Evolutionary conservation across 2,888 invertebrate species (phyloP).

Genomic region (Caradrina kadenii): DNA sequence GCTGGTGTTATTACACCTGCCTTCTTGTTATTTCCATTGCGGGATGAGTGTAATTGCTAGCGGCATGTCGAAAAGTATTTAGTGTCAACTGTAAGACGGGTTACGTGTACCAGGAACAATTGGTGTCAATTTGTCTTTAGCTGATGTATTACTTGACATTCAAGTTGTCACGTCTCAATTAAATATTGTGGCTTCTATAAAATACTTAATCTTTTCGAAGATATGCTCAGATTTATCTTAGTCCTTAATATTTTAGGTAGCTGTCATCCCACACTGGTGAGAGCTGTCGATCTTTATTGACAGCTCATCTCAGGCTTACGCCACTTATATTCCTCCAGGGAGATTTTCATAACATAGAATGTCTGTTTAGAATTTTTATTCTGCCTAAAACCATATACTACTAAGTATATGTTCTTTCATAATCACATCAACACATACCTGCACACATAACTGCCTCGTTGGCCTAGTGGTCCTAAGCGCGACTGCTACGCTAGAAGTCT

Average conservation of each 20-base stretch:
- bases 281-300: no score
- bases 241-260: not conserved
- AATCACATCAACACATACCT: not conserved
- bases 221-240: not conserved
- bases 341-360: not conserved
- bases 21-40: constrained; percentile 42
- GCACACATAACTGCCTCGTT: no score
- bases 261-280: no score
- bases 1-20: constrained; percentile 40
- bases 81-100: constrained; percentile 27
- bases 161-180: constrained; percentile 15
- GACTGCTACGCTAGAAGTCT: no score
- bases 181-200: not conserved
- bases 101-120: constrained; percentile 17
- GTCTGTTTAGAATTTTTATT: not conserved
- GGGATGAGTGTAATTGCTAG: constrained; percentile 35
- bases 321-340: no score
- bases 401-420: not conserved
- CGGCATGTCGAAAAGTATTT: constrained; percentile 30
- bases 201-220: not conserved
- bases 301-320: not conserved
- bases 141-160: constrained; percentile 14
- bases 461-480: no score
- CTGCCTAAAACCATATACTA: not conserved
- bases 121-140: constrained; percentile 21